These are phyloP conservation scores for Sphenopsis melanotis DNA, from an alignment of 2,797 vertebrate species.

Conservation along the genomic window DNA sequence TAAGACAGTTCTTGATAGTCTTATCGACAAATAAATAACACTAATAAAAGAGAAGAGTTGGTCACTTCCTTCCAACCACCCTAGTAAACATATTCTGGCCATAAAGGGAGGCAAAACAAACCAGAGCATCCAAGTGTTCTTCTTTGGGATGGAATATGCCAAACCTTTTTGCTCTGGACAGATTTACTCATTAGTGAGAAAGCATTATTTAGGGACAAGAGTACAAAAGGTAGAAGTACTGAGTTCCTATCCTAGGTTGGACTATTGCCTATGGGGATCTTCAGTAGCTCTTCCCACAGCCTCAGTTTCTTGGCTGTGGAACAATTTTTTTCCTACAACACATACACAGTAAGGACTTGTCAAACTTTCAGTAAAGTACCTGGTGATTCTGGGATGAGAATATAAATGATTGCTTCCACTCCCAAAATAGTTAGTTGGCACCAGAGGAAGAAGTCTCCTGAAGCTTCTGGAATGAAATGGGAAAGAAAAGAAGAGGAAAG, in stretches of 20 bases:
- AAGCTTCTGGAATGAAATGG: not conserved
- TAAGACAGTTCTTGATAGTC: slow-evolving; percentile 16
- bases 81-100: not conserved
- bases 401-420: not conserved
- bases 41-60: not conserved
- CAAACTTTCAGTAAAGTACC: not conserved
- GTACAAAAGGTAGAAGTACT: not conserved
- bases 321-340: not conserved
- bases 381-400: not conserved
- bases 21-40: not conserved
- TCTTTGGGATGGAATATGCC: not conserved
- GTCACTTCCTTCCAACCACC: not conserved
- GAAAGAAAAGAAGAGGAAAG: not conserved
- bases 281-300: not conserved
- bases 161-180: not conserved
- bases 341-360: not conserved
- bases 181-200: not conserved
- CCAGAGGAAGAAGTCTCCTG: not conserved
- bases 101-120: not conserved
- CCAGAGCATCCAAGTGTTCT: not conserved
- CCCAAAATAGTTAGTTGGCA: not conserved
- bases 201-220: not conserved
- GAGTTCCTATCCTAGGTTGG: not conserved
- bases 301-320: not conserved
- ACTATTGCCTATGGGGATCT: not conserved